A percentile compares a stretch with the other conserved stretches of the same genome.
phyloP scores from a whole-genome alignment of 2,888 invertebrate species.

The Nemoura dubitans region DNA sequence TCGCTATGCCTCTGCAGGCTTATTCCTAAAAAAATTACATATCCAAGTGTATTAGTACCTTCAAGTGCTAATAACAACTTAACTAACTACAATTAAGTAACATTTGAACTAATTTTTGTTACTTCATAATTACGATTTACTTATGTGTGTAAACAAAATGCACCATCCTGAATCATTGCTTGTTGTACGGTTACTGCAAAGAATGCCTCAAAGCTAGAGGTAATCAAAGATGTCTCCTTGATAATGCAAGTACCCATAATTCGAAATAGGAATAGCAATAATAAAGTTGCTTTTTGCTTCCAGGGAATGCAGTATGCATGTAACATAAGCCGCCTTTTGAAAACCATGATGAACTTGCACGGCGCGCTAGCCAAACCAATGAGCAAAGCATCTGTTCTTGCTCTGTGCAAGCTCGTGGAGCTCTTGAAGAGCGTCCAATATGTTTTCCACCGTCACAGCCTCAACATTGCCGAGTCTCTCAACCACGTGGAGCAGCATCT shows the following conservation, averaged over 20 bases:
- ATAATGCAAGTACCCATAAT: neutral
- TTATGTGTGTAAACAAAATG: no score
- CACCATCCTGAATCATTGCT: no score
- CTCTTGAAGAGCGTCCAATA: slow-evolving; percentile 80
- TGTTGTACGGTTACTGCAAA: no score
- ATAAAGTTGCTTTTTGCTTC: slow-evolving; percentile 27
- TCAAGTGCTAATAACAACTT: no score
- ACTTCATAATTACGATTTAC: no score
- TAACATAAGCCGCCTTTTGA: slow-evolving; percentile 68
- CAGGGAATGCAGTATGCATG: slow-evolving; percentile 76
- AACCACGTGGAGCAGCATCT: slow-evolving; percentile 83
- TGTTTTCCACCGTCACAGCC: slow-evolving; percentile 73
- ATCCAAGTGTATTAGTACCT: no score
- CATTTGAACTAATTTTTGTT: no score
- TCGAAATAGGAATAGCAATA: neutral
- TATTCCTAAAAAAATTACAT: no score
- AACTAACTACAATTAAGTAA: neutral
- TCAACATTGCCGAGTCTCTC: slow-evolving; percentile 75
- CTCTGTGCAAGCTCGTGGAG: slow-evolving; percentile 83
- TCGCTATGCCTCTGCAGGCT: no score
- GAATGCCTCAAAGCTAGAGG: no score
- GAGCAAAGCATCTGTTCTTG: slow-evolving; percentile 76
- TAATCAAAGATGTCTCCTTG: no score
- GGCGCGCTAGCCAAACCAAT: slow-evolving; percentile 78
- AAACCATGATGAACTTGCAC: slow-evolving; percentile 73